These are phyloP conservation scores for Theocolax elegans DNA, from an alignment of 1,140 invertebrate genomes.

Conservation along the genomic window DNA sequence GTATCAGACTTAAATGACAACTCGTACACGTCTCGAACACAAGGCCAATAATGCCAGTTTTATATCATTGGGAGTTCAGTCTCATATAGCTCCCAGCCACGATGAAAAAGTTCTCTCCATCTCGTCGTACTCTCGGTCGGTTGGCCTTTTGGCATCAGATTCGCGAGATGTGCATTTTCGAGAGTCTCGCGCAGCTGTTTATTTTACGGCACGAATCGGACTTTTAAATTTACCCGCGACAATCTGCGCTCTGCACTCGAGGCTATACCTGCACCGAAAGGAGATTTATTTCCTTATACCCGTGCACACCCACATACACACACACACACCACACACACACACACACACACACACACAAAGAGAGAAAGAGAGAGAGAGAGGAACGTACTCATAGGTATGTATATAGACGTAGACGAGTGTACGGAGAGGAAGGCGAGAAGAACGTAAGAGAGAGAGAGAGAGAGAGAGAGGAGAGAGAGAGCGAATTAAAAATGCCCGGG, in stretches of 20 bases:
- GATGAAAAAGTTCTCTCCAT: background rate
- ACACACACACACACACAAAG: too few relatives aligned
- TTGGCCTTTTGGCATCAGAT: constrained; percentile 1
- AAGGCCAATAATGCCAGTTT: too few relatives aligned
- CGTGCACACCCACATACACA: too few relatives aligned
- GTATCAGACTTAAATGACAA: too few relatives aligned
- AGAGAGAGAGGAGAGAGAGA: too few relatives aligned
- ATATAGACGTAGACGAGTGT: too few relatives aligned
- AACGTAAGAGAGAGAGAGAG: background rate
- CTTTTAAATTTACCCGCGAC: background rate
- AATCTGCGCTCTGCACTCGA: background rate
- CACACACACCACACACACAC: too few relatives aligned
- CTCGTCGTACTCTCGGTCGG: background rate
- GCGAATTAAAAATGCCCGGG: constrained; percentile 32
- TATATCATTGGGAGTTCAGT: too few relatives aligned
- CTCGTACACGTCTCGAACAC: too few relatives aligned
- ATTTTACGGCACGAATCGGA: constrained; percentile 7
- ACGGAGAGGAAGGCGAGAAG: background rate
- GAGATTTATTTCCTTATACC: background rate
- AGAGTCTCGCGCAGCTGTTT: background rate
- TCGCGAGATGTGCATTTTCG: background rate
- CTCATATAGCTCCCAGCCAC: too few relatives aligned
- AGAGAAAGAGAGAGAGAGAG: background rate
- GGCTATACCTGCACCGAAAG: too few relatives aligned
- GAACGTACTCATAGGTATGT: too few relatives aligned